Conservation (phyloP, 2,797 vertebrate genomes). For the Simalia tracyae region DNA sequence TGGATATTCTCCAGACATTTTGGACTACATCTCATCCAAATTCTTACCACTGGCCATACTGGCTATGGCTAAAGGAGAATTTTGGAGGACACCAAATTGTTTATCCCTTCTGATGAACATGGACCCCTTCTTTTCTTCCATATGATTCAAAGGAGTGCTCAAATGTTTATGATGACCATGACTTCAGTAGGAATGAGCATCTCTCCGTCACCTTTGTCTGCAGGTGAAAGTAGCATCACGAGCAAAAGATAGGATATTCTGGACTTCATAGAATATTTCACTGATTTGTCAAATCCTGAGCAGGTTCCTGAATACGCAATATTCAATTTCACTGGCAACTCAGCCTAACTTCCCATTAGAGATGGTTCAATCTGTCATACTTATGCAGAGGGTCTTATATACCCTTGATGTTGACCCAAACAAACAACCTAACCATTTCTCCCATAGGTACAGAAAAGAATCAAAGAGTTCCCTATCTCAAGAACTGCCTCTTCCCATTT, state of each 20-base stretch:
- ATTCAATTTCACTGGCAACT: not conserved
- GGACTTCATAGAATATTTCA: not conserved
- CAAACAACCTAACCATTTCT: not conserved
- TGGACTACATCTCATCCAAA: not conserved
- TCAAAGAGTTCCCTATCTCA: slow-evolving; percentile 9
- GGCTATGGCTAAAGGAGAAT: not conserved
- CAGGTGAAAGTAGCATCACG: not conserved
- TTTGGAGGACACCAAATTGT: not conserved
- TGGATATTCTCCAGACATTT: not conserved
- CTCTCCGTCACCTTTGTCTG: not conserved
- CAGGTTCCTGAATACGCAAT: not conserved
- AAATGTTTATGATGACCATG: not conserved
- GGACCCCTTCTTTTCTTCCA: not conserved
- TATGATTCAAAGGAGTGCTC: not conserved
- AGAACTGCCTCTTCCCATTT: not conserved
- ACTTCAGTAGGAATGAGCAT: not conserved
- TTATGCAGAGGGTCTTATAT: not conserved
- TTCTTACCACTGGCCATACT: not conserved
- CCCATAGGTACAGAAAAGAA: not conserved
- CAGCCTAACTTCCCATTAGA: not conserved
- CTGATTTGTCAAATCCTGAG: not conserved
- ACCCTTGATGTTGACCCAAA: not conserved
- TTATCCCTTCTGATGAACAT: not conserved
- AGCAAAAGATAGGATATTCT: not conserved
- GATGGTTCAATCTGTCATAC: not conserved